Base-by-base conservation (phyloP, 2,888 invertebrate species). In the Ethmia dodecea region DNA sequence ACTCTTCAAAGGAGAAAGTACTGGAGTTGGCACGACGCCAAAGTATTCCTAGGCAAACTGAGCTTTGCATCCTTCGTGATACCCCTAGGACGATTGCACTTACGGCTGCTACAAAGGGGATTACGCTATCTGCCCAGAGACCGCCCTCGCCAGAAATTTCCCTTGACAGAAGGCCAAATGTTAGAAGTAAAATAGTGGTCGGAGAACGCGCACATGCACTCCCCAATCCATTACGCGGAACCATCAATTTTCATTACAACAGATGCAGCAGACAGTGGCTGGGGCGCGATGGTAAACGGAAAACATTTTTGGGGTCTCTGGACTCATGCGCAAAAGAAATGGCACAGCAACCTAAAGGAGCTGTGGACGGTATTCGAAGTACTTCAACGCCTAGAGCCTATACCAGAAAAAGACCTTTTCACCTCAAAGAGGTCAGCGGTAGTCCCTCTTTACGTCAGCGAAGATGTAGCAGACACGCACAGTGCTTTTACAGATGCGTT, bases 331-430 rank as follows among this genome's bases (percentile, higher is more conserved):
- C 49, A 53, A 26, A 28, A 5, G 18, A 1, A 5, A 5, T 52
- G 48, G 48, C 52, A 55, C 20, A 40, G 34, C 13, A 52, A 53
- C 34, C 13, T 18, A 8, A 52, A 53, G 29, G 49, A 54, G 11
- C 32, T 53, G 38, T 45, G 36, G 33, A 47, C 52, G 13, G 42
- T 52, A 0, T 38, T 28, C 9, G 38, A 29, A 10, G 42, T 40
- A 6, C 36, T 48, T 33, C 22, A 28, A 3, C 9, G 6, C 4
- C 26, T 36, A 35, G 10, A 11, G 11, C 10, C 9, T 10, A 29
- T 26, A 2, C 34, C 35, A 43, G 32, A 31, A 20, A 30, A 35
- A 16, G 43, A 45, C 13, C 34, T 49, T 9, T 52, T 45, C 24
- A 42, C 47, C 2, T 38, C 45, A 14, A 15, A n/a, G 22, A 3